Conservation (phyloP, 2,888 invertebrate genomes). For the Steromphala cineraria region DNA sequence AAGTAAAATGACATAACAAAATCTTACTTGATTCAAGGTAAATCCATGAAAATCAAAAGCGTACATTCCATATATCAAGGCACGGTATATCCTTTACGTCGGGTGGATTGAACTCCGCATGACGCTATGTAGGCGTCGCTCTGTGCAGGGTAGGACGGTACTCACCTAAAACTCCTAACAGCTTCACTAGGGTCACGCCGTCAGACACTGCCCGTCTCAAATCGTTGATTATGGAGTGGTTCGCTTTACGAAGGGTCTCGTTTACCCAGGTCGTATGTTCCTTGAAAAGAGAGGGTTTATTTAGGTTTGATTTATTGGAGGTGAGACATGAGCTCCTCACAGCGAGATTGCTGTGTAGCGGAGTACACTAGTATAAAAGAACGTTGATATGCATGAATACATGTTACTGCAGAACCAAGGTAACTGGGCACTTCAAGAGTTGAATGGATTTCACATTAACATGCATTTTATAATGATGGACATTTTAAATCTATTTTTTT, state of each 20-base stretch:
- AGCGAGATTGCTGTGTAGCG: neutral
- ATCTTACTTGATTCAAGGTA: too few relatives aligned
- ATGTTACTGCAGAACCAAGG: neutral
- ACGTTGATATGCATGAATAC: neutral
- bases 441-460: too few relatives aligned
- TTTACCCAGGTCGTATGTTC: conserved; percentile 62
- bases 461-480: too few relatives aligned
- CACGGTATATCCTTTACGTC: neutral
- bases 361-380: neutral
- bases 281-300: conserved; percentile 17
- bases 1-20: too few relatives aligned
- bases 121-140: neutral
- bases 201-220: conserved; percentile 57
- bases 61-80: too few relatives aligned
- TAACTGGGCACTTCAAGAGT: neutral
- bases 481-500: too few relatives aligned
- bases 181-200: conserved; percentile 56
- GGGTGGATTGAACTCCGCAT: neutral
- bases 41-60: too few relatives aligned
- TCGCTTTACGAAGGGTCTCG: conserved; percentile 43
- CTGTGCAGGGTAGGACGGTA: conserved; percentile 17
- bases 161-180: conserved; percentile 57
- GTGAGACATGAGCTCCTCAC: neutral
- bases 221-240: conserved; percentile 47
- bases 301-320: neutral